A percentile compares a stretch with the other conserved stretches of the same genome.
Conservation (phyloP, 2,797 vertebrate species). For the Aulostomus chinensis region DNA sequence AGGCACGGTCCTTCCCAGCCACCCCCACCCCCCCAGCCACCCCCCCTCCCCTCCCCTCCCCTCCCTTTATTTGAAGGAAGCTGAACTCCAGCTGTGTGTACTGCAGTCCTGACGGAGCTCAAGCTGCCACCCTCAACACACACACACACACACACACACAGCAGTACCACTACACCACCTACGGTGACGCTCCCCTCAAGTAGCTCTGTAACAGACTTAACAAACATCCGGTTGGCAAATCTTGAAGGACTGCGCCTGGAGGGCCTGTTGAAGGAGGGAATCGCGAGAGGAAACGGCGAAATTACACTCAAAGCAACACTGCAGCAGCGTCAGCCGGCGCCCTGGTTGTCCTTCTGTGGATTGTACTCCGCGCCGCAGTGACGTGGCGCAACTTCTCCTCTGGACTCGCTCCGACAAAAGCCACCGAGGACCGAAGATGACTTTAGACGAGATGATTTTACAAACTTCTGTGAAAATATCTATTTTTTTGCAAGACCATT, state of each 20-base stretch:
- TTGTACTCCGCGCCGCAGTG: conserved; percentile 73
- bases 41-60: conserved; percentile 77
- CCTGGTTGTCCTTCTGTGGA: conserved; percentile 68
- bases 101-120: conserved; percentile 75
- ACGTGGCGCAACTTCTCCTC: conserved; percentile 76
- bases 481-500: conserved; percentile 74
- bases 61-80: conserved; percentile 73
- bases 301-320: conserved; percentile 58
- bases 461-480: conserved; percentile 76
- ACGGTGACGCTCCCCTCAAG: conserved; percentile 47
- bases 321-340: conserved; percentile 58
- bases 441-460: conserved; percentile 72
- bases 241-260: conserved; percentile 68
- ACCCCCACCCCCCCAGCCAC: neutral
- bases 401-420: conserved; percentile 75
- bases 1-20: conserved; percentile 70
- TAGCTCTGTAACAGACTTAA: conserved; percentile 29
- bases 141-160: conserved; percentile 20
- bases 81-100: conserved; percentile 86
- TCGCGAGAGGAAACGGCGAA: conserved; percentile 58
- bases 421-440: conserved; percentile 70
- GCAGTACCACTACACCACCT: conserved; percentile 31
- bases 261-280: conserved; percentile 67
- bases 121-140: conserved; percentile 65
- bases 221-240: conserved; percentile 62